Conservation (phyloP, 53 echinoderm and acorn worm genomes). For the Luidia sarsii region DNA sequence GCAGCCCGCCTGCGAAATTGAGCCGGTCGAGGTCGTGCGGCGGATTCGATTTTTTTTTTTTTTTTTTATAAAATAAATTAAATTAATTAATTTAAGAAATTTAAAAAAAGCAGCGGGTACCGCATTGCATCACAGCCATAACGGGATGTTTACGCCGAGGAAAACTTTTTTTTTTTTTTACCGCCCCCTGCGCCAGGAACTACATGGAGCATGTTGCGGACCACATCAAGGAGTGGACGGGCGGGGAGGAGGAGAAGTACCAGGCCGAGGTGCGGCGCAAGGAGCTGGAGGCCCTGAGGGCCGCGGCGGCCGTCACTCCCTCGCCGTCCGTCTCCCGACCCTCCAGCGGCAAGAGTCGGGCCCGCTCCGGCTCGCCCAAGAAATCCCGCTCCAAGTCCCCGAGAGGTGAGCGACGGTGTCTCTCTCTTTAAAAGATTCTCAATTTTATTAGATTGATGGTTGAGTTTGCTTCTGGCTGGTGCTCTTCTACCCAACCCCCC, state of each 20-base stretch:
- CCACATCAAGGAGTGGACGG: slow-evolving; percentile 73
- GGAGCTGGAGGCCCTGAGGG: slow-evolving; percentile 77
- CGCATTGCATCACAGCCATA: too few relatives aligned
- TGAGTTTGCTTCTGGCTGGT: too few relatives aligned
- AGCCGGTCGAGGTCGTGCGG: too few relatives aligned
- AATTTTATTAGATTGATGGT: too few relatives aligned
- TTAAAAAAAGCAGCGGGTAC: too few relatives aligned
- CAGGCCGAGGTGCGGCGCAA: slow-evolving; percentile 73
- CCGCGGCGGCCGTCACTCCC: slow-evolving; percentile 65
- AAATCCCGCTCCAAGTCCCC: slow-evolving; percentile 97
- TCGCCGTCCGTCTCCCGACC: slow-evolving; percentile 73
- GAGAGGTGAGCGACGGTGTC: slow-evolving; percentile 66
- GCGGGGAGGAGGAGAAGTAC: slow-evolving; percentile 78
- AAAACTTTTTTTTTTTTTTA: background rate
- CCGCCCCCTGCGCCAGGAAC: too few relatives aligned
- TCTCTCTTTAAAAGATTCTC: background rate
- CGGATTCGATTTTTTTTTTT: too few relatives aligned
- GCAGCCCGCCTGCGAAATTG: too few relatives aligned
- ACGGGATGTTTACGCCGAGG: background rate
- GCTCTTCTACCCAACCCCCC: too few relatives aligned
- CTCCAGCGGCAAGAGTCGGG: slow-evolving; percentile 77
- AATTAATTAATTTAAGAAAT: too few relatives aligned
- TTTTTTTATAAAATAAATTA: too few relatives aligned
- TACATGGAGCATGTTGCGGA: slow-evolving; percentile 95
- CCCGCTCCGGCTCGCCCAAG: slow-evolving; percentile 82